Base-by-base conservation (phyloP, 2,797 vertebrate species). In the Prionace glauca region DNA sequence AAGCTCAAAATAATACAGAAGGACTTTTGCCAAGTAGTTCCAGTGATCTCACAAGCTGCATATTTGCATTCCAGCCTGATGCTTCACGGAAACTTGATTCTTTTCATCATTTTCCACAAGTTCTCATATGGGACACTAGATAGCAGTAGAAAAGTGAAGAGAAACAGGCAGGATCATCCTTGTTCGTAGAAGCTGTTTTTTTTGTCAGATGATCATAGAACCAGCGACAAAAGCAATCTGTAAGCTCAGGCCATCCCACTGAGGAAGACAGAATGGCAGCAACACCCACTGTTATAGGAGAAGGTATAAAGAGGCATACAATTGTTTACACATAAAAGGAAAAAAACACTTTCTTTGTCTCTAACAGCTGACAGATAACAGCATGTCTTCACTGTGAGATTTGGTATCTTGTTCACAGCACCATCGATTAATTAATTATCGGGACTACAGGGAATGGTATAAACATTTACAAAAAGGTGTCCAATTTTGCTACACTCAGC, bases 71-170 rank as follows among this genome's bases (percentile, higher is more conserved):
- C 71, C 71, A 79, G 32, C n/a, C 77, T 18, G 88, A 91, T n/a
- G 1, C 1, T n/a, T 92, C 62, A 65, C 65, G 56, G 29, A 90
- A 90, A 90, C 56, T n/a, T n/a, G 87, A 32, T 62, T 65, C 32
- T n/a, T 62, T 90, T 90, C 29, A 62, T 69, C n/a, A n/a, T 26
- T 22, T 92, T 41, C 69, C 65, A 41, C 62, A 65, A 92, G 65
- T 67, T 67, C 90, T 92, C 60, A 92, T 24, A 36, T 36, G 90
- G 18, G 90, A 36, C 87, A 22, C 90, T 69, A 69, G n/a, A 69
- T 24, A 36, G 90, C 90, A 92, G 87, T 26, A 69, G 62, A 92
- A 65, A 92, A 92, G n/a, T 92, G 90, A 41, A 67, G n/a, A 92
- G 69, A 26, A 41, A 69, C 20, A 67, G 65, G 62, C 62, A 67